Evolutionary conservation across 2,888 invertebrate genomes (phyloP), one percentile per base, ranked within the genome.

Genomic region (Psylliodes chrysocephalus): DNA sequence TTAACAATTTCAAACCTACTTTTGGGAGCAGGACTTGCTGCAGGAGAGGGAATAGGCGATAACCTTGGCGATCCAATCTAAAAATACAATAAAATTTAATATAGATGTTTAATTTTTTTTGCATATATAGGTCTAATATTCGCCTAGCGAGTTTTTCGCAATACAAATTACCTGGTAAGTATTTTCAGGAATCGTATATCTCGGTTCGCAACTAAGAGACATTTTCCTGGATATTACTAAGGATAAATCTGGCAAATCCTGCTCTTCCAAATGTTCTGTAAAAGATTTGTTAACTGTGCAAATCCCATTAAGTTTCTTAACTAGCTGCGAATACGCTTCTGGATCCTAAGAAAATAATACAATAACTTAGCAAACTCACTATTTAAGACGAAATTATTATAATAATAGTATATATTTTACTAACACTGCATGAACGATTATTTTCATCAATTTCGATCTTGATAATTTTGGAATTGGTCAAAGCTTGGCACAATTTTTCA

Each of bases 381-480:
- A n/a, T n/a, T n/a, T n/a, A n/a, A n/a, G n/a, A n/a, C n/a, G n/a
- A n/a, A n/a, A n/a, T n/a, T n/a, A n/a, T n/a, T n/a, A n/a, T n/a
- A 38, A 8, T 22, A 22, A 22, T 22, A 6, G 22, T 22, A n/a
- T n/a, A 38, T 14, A 1, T 19, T 14, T 38, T 57, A 78, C 79
- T 79, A 74, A 81, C 81, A 67, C 72, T 77, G 66, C 78, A 78
- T 18, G 77, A 79, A 22, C 81, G 72, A 59, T 81, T 81, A 7
- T 68, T 72, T 33, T 80, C 79, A 63, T 81, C 81, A 18, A 81
- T 75, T 73, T 81, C 81, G 53, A 81, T 74, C 69, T 77, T 78
- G 15, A 60, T 69, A 44, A 81, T 78, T 69, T 77, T 79, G 0
- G 81, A 78, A 61, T 78, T 77, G 30, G 79, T 79, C 51, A 81